Evolutionary conservation across 2,113 vertebrate species (phyloP), one percentile per base, ranked within the genome.

Genomic region (Callospermophilus lateralis): DNA sequence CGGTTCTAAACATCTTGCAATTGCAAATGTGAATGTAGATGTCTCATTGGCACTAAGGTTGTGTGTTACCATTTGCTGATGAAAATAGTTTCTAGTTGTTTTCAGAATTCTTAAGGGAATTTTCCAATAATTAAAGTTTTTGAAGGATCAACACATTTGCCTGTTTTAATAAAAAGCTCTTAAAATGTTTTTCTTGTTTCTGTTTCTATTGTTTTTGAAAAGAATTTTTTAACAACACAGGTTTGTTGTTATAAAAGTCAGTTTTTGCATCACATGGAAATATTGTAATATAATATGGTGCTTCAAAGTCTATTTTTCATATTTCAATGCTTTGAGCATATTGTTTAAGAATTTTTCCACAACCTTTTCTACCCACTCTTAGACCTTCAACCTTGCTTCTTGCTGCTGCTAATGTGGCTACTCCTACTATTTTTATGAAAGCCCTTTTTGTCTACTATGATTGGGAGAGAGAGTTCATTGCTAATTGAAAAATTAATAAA

Each of bases 81-180:
- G 4, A 61, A 74, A 91, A 37, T 63, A 32, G 61, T 83, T 91
- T 87, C n/a, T 87, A 76, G 30, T 83, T 61, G 6, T 55, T 68
- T 96, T 93, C n/a, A 79, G 48, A 84, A 89, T 51, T 92, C 42
- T 84, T 58, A 73, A 37, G 15, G n/a, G 26, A 84, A 48, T 73
- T 92, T 65, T 78, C 8, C 8, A 78, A 63, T 58, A 20, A 73
- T 79, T 30, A 92, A 63, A 72, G 70, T 8, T 51, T 88, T 92
- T 84, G 65, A 89, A 55, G 26, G 13, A 73, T 92, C 53, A 79
- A 73, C 9, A 91, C 58, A 55, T 92, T 83, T 37, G 34, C 6
- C 13, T 84, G 24, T 84, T 68, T 92, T 84, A 94, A 65, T 67
- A 10, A 84, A 86, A 81, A 67, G 67, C 19, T 84, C 89, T 84